Evolutionary conservation across 2,888 invertebrate genomes (phyloP), one percentile per base, ranked within the genome.

Genomic region (Protonemura montana): DNA sequence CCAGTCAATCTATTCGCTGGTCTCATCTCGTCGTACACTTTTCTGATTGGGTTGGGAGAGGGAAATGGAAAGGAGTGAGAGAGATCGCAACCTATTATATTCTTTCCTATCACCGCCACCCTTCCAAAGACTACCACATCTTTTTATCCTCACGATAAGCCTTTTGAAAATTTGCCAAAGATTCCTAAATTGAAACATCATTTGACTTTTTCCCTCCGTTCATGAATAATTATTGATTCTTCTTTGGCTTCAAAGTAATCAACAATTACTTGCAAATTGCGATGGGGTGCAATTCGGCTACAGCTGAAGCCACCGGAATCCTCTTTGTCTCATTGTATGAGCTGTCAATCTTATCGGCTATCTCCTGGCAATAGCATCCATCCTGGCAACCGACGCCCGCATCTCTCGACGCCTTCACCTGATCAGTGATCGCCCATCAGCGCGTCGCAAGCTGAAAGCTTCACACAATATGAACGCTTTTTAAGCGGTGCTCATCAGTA

Each of bases 131-230:
- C 26, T 76, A 84, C 84, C 84, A 7, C 30, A n/a, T 81, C 30
- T 81, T 84, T 84, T 84, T 76, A 84, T 84, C 84, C 59, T 59
- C 76, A 16, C 82, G 41, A 81, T 86, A 86, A 86, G 86, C 86
- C 81, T 86, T 81, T 85, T 76, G 84, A 86, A 86, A 86, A 86
- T 82, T 86, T 86, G 86, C 59, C 82, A 80, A 86, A 86, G 86
- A 86, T 86, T 86, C 82, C 86, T 86, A 86, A 86, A 86, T 86
- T 86, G 86, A 86, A 86, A 86, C 86, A 86, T 86, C 86, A 86
- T 86, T 86, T 86, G 81, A 82, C 82, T 86, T 82, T 86, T 86
- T 86, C 81, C 42, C 81, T 86, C 28, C 80, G 80, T 59, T 84
- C 84, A 84, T 84, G 86, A 82, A 86, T 86, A 86, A 86, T 86